Base-by-base conservation (phyloP, 2,113 vertebrate genomes). In the Chloropsis cyanopogon region DNA sequence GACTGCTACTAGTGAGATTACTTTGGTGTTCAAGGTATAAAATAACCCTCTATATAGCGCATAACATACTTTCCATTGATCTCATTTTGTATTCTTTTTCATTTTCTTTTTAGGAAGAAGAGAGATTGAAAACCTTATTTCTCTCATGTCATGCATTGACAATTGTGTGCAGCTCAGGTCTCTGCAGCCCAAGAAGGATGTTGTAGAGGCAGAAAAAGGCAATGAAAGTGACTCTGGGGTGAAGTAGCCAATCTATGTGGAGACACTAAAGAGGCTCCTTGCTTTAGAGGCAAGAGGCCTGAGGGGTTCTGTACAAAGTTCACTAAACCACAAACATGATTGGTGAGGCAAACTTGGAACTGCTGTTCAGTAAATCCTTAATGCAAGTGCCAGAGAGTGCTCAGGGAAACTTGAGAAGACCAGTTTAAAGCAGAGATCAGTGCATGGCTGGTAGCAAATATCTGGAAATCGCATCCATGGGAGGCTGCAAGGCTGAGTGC, bases 381-480 rank as follows among this genome's bases (percentile, higher is more conserved):
- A 21, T 3, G 4, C 13, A 50, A 80, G 16, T 33, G 29, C n/a
- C 49, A 26, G 52, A 35, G 52, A 66, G 39, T 2, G 1, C n/a
- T 69, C 35, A 42, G 64, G 53, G 29, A 54, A 52, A 33, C 31
- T 37, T 1, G 0, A 10, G 11, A 14, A 79, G 13, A 35, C 21
- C 0, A 1, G 21, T 41, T 72, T 65, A 65, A 72, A 77, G 23
- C 15, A 83, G 37, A 57, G 44, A 17, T 17, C 19, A 31, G 35
- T 16, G 19, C 29, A 9, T 1, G 14, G 14, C 26, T 80, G 70
- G n/a, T 24, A 52, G 52, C 9, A 79, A 82, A 35, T 37, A 20
- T 7, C 15, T 54, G 61, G 65, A 63, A 87, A 75, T 39, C 2
- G 6, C 0, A 0, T 35, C 57, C 18, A 1, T 2, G 20, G 31